Evolutionary conservation across 2,113 vertebrate species (phyloP), one percentile per base, ranked within the genome.

Genomic region (Brachypodius melanocephalos): DNA sequence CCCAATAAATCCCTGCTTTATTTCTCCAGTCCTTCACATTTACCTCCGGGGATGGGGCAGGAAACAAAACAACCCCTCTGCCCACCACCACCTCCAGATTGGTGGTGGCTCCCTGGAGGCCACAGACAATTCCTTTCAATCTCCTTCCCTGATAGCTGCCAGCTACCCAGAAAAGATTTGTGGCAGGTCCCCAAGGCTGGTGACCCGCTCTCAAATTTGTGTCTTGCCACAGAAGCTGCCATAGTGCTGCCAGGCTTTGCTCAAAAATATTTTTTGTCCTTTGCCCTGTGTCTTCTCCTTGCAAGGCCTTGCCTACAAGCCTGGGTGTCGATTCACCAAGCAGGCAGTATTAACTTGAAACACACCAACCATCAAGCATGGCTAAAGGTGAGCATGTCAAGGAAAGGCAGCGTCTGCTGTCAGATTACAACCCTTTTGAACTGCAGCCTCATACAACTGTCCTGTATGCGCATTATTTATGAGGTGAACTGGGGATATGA

Each of bases 401-500:
- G 31, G 45, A 85, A 82, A 65, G 40, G 58, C 78, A 65, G 10
- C 24, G 49, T 67, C 93, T 93, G 69, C 74, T 65, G 67, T 78
- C 77, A 63, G 78, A 58, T 88, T 87, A 89, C 67, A 71, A 14
- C 54, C 48, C 85, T 91, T 95, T 93, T 84, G 63, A 93, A 76
- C 75, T 73, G 32, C 67, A 91, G 58, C 55, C 36, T 83, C 51
- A 76, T 14, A 75, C 74, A 82, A 26, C 54, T 75, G 38, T 79
- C 58, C 67, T 40, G 18, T 73, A 28, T 17, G 63, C n/a, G 62
- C 48, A 18, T 83, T 93, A 96, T 94, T 96, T 95, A 91, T 68
- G 92, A 89, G 90, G 93, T 79, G 85, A 91, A 79, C 78, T 65
- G 54, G 82, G 92, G 88, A 82, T 91, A 90, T 66, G 85, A 89